Evolutionary conservation across 2,888 invertebrate genomes (phyloP), one percentile per base, ranked within the genome.

Genomic region (Imbricaverruca yamaguchii): DNA sequence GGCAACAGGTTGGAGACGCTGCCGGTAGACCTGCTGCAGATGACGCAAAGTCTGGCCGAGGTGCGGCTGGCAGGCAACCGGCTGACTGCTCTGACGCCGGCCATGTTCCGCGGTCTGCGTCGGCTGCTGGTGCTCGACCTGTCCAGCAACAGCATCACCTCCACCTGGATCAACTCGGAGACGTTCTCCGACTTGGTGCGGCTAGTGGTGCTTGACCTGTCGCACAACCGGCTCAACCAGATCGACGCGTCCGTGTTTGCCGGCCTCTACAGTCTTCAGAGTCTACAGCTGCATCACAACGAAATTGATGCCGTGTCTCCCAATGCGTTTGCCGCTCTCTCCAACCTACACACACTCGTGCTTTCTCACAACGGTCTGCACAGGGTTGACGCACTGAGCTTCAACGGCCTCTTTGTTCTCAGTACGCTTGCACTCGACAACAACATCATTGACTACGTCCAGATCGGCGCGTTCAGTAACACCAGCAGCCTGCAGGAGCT

Each of bases 231-330:
- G n/a, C 87, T 96, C 65, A 94, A 93, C 0, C 91, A 92, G 86
- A 88, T 96, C 80, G 93, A 95, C 85, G 92, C 94, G 25, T 92
- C 93, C 84, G 92, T 94, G 84, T 96, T 96, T 87, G 91, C 92
- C 85, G 94, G 95, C 85, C 89, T 96, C 83, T 95, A 95, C 86
- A 94, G 94, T 25, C 88, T 96, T 82, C 94, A 94, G 88, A 83
- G 82, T 23, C 82, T 84, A n/a, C 80, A 81, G 69, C 81, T 96
- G 84, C 92, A 93, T 77, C 90, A 92, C 85, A 95, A 94, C 88
- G 92, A 92, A 86, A 91, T 95, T 85, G 93, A 93, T 85, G 91
- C 91, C 67, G 87, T 94, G 84, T 92, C 93, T 69, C 90, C 92
- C 69, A 91, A 91, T 81, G 91, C 92, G 83, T 90, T 94, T 85